These are phyloP conservation scores for Fissipunctia ypsillon DNA, from an alignment of 2,888 invertebrate genomes.

Conservation along the genomic window DNA sequence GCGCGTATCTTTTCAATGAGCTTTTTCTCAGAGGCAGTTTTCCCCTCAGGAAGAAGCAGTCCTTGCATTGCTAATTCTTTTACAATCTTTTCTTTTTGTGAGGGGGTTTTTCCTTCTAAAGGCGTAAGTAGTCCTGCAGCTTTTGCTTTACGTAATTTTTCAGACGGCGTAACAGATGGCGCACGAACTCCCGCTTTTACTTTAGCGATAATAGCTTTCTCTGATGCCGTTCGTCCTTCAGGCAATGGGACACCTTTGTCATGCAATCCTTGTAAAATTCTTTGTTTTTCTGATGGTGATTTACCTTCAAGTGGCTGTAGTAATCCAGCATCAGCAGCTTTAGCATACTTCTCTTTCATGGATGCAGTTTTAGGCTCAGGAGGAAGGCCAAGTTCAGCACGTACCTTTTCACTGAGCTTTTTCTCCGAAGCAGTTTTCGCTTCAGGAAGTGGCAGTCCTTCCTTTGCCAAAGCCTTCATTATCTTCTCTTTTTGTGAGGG, in stretches of 20 bases:
- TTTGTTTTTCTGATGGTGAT: neutral
- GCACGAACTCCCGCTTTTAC: neutral
- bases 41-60: neutral
- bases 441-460: too few species aligned
- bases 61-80: neutral
- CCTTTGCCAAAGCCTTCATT: constrained; percentile 38
- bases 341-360: neutral
- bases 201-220: neutral
- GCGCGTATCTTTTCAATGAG: neutral
- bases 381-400: neutral
- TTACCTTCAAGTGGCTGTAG: too few species aligned
- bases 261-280: neutral
- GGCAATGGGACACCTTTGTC: neutral
- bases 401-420: constrained; percentile 6
- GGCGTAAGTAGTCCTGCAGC: neutral
- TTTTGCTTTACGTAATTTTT: neutral
- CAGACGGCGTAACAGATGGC: neutral
- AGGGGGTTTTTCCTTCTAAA: neutral
- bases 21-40: neutral
- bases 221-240: neutral
- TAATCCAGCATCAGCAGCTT: neutral
- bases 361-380: neutral
- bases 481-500: constrained; percentile 46
- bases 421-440: constrained; percentile 46
- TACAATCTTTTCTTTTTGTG: constrained; percentile 8